Conservation (phyloP, 2,888 invertebrate genomes). For the Andricus quercusramuli region DNA sequence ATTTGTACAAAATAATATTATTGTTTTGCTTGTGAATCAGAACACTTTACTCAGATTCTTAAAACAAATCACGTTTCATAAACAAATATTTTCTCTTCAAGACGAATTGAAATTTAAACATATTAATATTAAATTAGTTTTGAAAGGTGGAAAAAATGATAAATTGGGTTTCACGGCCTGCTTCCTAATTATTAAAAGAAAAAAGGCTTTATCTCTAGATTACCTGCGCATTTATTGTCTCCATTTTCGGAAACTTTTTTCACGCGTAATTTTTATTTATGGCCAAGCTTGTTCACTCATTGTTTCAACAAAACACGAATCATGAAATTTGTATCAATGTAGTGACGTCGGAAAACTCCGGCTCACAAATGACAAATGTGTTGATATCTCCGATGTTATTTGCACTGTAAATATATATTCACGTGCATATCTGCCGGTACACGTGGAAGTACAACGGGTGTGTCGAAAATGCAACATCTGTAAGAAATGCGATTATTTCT, state of each 20-base stretch:
- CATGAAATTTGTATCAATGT: background rate
- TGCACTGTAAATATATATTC: background rate
- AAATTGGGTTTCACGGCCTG: background rate
- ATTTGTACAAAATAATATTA: no score
- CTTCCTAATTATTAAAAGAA: background rate
- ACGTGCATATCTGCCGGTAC: background rate
- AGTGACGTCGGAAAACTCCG: no score
- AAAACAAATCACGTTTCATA: background rate
- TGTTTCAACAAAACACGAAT: background rate
- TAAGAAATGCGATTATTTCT: background rate
- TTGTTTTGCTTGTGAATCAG: background rate
- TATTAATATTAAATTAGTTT: background rate
- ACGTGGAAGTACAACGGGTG: slow-evolving; percentile 7
- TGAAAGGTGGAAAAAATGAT: background rate
- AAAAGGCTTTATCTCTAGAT: background rate
- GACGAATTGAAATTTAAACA: background rate
- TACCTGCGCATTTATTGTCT: background rate
- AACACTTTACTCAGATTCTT: background rate
- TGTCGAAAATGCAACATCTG: background rate
- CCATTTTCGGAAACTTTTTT: background rate
- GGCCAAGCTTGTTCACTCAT: background rate
- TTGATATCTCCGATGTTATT: background rate
- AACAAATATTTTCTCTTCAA: background rate
- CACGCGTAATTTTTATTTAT: background rate
- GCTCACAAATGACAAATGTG: no score